These are phyloP conservation scores for Bubo scandiacus DNA, from an alignment of 2,113 vertebrate genomes.

Conservation along the genomic window DNA sequence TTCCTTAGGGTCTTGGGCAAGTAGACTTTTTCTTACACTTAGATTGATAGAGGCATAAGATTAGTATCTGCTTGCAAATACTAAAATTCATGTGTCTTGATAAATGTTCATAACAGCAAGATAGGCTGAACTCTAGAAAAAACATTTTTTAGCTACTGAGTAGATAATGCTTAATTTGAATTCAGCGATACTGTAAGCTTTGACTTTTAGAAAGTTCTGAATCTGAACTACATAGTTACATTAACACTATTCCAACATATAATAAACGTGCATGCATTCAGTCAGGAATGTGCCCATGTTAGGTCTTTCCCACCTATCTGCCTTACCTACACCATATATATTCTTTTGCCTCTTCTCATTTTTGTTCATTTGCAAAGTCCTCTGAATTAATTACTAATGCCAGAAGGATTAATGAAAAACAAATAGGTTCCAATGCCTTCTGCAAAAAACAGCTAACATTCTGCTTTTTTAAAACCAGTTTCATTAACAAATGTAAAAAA, in stretches of 20 bases:
- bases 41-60: neutral
- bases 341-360: neutral
- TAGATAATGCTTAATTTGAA: neutral
- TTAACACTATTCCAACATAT: neutral
- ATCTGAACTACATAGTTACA: neutral
- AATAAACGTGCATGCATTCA: neutral
- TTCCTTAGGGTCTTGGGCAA: neutral
- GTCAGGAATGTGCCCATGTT: neutral
- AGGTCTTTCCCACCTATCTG: neutral
- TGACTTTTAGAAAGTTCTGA: neutral
- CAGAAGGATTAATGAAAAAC: neutral
- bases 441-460: neutral
- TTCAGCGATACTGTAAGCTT: neutral
- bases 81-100: neutral
- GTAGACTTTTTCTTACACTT: neutral
- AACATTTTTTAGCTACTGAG: neutral
- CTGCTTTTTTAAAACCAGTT: neutral
- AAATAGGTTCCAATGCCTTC: rapidly evolving
- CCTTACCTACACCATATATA: neutral
- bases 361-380: neutral
- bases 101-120: neutral
- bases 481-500: neutral
- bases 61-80: neutral
- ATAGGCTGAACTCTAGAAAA: neutral
- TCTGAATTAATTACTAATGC: neutral